Evolutionary conservation across 2,888 invertebrate genomes (phyloP).

Genomic region (Thymelicus lineola): DNA sequence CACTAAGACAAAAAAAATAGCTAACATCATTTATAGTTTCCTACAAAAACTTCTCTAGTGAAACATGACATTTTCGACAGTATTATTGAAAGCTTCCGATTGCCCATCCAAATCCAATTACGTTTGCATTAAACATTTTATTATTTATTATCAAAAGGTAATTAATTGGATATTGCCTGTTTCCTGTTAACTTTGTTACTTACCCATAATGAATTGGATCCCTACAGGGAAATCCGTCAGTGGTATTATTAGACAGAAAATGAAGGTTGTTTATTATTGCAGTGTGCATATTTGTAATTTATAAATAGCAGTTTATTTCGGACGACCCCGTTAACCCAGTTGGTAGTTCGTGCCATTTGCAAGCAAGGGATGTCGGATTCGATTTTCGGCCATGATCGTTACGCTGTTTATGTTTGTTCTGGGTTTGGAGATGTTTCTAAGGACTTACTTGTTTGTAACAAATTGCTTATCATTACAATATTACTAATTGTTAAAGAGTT

Average conservation of each 20-base stretch:
- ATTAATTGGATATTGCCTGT: background rate
- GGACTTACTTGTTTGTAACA: too few relatives aligned
- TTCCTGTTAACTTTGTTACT: background rate
- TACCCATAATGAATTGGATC: too few relatives aligned
- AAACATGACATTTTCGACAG: slow-evolving; percentile 15
- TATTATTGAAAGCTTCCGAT: slow-evolving; percentile 14
- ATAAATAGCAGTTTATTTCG: background rate
- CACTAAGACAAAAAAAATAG: slow-evolving; percentile 9
- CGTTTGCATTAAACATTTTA: slow-evolving; percentile 1
- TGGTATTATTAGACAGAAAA: background rate
- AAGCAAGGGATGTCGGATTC: too few relatives aligned
- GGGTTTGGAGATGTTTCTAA: too few relatives aligned
- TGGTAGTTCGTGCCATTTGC: too few relatives aligned
- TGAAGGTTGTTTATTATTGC: background rate
- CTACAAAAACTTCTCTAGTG: slow-evolving; percentile 6
- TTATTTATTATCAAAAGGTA: background rate
- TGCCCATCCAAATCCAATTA: background rate
- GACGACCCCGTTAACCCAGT: too few relatives aligned
- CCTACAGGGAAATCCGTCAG: background rate
- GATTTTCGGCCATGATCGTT: too few relatives aligned
- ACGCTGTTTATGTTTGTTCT: too few relatives aligned
- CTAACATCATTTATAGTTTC: background rate
- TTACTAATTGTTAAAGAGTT: too few relatives aligned
- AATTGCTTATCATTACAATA: too few relatives aligned
- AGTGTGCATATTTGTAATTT: background rate